Percentiles rank a stretch among this genome's conserved stretches.
Conservation (phyloP, 2,113 vertebrate genomes). For the Platichthys stellatus region DNA sequence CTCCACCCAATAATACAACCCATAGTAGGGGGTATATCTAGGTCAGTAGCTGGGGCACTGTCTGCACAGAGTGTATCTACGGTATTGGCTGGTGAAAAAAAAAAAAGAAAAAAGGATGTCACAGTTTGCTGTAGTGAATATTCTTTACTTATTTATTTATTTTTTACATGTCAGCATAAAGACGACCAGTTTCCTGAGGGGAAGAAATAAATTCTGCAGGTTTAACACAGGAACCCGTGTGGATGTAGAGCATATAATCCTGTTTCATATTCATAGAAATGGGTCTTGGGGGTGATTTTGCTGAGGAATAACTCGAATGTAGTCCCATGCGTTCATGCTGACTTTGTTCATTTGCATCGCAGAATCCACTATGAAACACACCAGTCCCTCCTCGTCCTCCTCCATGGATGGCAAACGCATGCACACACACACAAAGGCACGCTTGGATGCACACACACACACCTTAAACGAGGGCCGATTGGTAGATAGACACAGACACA, state of each 20-base stretch:
- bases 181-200: neutral
- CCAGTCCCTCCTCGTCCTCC: neutral
- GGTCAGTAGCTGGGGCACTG: slow-evolving; percentile 72
- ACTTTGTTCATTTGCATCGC: slow-evolving; percentile 54
- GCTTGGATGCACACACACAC: slow-evolving; percentile 6
- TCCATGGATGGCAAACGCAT: neutral
- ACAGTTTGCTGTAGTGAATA: slow-evolving; percentile 3
- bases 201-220: fast-evolving
- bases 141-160: slow-evolving; percentile 3
- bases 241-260: slow-evolving; percentile 24
- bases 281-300: slow-evolving; percentile 32
- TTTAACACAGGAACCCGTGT: slow-evolving; percentile 1
- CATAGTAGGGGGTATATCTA: slow-evolving; percentile 60
- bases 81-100: slow-evolving; percentile 16
- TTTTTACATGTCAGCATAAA: slow-evolving; percentile 1
- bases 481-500: slow-evolving; percentile 23
- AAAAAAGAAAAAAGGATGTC: slow-evolving; percentile 2
- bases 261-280: slow-evolving; percentile 42
- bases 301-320: slow-evolving; percentile 9
- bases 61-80: slow-evolving; percentile 36
- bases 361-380: slow-evolving; percentile 20
- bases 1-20: slow-evolving; percentile 54
- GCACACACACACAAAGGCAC: neutral
- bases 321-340: slow-evolving; percentile 8
- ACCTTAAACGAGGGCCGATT: slow-evolving; percentile 7